Evolutionary conservation across 2,113 vertebrate species (phyloP).

Genomic region (Xiphophorus maculatus): DNA sequence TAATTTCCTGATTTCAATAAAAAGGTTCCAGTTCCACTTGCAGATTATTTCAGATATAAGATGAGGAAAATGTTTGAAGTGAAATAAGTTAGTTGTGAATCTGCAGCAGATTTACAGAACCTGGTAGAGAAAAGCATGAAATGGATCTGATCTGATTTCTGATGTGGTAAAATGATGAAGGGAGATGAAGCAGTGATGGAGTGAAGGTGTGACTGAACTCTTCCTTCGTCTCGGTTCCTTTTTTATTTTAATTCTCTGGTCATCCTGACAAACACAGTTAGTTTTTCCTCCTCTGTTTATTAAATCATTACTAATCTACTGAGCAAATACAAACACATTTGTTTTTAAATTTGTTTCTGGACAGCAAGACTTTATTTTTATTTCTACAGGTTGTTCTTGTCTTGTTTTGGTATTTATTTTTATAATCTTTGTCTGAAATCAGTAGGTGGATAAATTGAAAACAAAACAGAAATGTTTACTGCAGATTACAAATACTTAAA

Average conservation of each 20-base stretch:
- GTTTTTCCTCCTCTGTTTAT: neutral
- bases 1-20: no score
- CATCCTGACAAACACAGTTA: neutral
- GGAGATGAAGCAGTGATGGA: conserved; percentile 44
- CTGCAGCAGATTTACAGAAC: neutral
- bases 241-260: conserved; percentile 16
- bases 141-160: conserved; percentile 39
- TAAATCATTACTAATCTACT: neutral
- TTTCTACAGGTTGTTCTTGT: no score
- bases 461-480: neutral
- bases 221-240: conserved; percentile 7
- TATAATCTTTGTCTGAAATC: no score
- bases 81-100: no score
- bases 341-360: no score
- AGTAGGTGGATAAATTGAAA: no score
- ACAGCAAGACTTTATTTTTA: no score
- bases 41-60: no score
- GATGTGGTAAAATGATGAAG: conserved; percentile 47
- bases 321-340: neutral
- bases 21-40: no score
- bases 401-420: no score
- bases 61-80: no score
- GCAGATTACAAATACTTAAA: neutral
- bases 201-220: conserved; percentile 38
- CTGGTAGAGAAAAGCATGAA: conserved; percentile 46